Base-by-base conservation (phyloP, 1,140 invertebrate genomes). In the Drosophila watanabei region DNA sequence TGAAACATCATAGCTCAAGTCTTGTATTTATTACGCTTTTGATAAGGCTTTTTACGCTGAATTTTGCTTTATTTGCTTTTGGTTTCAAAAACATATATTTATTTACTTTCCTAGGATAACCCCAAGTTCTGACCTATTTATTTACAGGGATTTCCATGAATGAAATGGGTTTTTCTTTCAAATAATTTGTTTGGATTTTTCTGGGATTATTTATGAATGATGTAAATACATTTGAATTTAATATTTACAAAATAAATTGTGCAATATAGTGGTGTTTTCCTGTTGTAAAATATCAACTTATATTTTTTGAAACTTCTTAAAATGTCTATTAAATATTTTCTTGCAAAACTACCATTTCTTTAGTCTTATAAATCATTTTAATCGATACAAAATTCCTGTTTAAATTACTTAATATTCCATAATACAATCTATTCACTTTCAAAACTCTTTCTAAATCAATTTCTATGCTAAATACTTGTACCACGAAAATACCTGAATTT, bases 11-110 rank as follows among this genome's bases (percentile, higher is more conserved):
- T 62, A 43, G 37, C 20, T n/a, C 7, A 20, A 30, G 18, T 24
- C 24, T 28, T 58, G 24, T n/a, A 28, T 54, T 35, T 24, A 57
- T 37, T 56, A 56, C 52, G 20, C 33, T 10, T n/a, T 64, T 11
- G 20, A 45, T 33, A 63, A 11, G 20, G 14, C 5, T 24, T 14
- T 32, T 33, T 65, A 2, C 30, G 5, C n/a, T 14, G 20, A 63
- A 58, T 30, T 58, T 37, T n/a, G 0, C 20, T 20, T 5, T 24
- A 35, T 5, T 28, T 24, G 28, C 52, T 52, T 20, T 20, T 2
- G 41, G 11, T 16, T n/a, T 18, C 5, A 7, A 10, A 14, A 10
- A 7, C 8, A 16, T 8, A 20, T 14, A 32, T 48, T 32, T 46
- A 32, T 46, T 60, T 56, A 37, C 18, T 9, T 16, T 37, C 0